Percentiles rank a stretch among this genome's conserved stretches.
These are phyloP conservation scores for Stenolophus ochropezus DNA, from an alignment of 2,888 invertebrate species.

Conservation along the genomic window DNA sequence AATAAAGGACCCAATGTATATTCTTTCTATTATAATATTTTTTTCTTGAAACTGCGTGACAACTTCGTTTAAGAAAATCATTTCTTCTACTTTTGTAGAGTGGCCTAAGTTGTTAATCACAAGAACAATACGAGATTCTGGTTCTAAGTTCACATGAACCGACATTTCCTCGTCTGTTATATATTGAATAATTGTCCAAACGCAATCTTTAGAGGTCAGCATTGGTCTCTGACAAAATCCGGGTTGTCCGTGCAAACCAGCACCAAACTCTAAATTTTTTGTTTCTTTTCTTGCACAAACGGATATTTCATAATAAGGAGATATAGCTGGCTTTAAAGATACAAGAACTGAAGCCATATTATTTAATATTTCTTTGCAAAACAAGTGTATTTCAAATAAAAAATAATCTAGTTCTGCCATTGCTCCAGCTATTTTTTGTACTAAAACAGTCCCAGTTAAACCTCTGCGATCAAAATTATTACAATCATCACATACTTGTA, in stretches of 20 bases:
- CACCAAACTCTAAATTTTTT: constrained; percentile 79
- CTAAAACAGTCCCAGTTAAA: constrained; percentile 76
- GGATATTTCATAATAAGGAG: constrained; percentile 75
- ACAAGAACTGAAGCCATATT: constrained; percentile 83
- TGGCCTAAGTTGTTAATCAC: constrained; percentile 86
- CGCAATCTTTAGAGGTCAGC: constrained; percentile 73
- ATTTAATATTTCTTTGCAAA: constrained; percentile 73
- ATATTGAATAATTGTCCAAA: constrained; percentile 74
- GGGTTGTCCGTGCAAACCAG: constrained; percentile 77
- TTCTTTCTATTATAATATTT: constrained; percentile 65
- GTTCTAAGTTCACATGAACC: constrained; percentile 63
- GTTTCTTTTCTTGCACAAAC: constrained; percentile 63
- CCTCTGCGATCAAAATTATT: constrained; percentile 73
- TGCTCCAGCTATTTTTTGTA: constrained; percentile 83
- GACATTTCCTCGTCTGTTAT: constrained; percentile 63
- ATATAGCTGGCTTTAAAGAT: constrained; percentile 80
- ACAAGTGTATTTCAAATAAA: constrained; percentile 76
- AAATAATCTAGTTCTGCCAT: constrained; percentile 79
- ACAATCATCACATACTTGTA: constrained; percentile 83
- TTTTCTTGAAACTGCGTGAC: constrained; percentile 66
- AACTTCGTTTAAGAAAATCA: constrained; percentile 74
- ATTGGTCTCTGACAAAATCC: constrained; percentile 74
- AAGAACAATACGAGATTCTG: constrained; percentile 74
- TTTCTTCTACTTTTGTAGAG: constrained; percentile 84
- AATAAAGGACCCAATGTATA: constrained; percentile 76